Evolutionary conservation across 2,888 invertebrate species (phyloP), one percentile per base, ranked within the genome.

Genomic region (Zonitis immaculata): DNA sequence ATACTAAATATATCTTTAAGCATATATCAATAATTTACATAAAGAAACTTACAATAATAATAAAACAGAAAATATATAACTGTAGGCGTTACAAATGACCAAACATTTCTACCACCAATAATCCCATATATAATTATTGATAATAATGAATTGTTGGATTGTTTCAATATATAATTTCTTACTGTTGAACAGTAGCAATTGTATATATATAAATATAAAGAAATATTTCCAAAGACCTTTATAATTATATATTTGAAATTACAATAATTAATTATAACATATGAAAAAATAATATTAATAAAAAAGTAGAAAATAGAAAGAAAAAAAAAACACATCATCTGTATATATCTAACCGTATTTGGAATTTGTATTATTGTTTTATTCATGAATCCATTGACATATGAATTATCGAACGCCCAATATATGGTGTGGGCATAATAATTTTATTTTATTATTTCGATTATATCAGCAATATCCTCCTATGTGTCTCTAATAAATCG

Each of bases 211-310:
- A 73, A 22, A 73, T 73, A 70, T 72, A 70, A 73, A 39, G 72
- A 74, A 74, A 72, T 67, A 66, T 69, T 64, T 39, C 65, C 59
- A 56, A 60, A 66, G 69, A 68, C 70, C n/a, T 16, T 66, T 74
- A 69, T 74, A 76, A 76, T 76, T 75, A 76, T 72, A 74, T 69
- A 74, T 74, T 74, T 73, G 68, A 70, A 74, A 75, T 75, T 72
- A 75, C 72, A 72, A 74, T 74, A 70, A 74, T 74, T 74, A 74
- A 72, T 22, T 68, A 71, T 65, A 66, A 62, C 67, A 67, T 67
- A 66, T 65, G 66, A 69, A 68, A 68, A n/a, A n/a, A n/a, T n/a
- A n/a, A 64, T 11, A 39, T 39, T 39, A 18, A 39, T 16, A n/a
- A n/a, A n/a, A n/a, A n/a, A n/a, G n/a, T 35, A 20, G 28, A n/a